Base-by-base conservation (phyloP, 2,888 invertebrate species). In the Chrysolina oricalcia region DNA sequence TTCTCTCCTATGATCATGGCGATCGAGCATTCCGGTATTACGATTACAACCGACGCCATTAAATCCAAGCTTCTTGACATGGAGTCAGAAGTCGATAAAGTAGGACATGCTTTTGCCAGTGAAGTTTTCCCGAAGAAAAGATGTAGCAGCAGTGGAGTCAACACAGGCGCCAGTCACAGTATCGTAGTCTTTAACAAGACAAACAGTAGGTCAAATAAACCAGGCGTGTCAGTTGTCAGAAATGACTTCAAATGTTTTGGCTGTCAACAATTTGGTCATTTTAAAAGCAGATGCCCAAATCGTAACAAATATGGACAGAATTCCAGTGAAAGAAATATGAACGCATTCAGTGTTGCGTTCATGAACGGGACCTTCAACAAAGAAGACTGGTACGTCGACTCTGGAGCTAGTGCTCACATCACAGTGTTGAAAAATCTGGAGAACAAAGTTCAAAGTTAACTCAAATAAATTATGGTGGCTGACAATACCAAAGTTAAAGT, bases 341-440 rank as follows among this genome's bases (percentile, higher is more conserved):
- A 72, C 64, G 72, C 72, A 15, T 76, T 73, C 15, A 73, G 53
- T 62, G 73, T 59, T 11, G 70, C 73, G 13, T 76, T 76, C 53
- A 23, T 72, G 21, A 66, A 23, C 43, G 78, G 74, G 1, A 23
- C 73, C 3, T 80, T 72, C 48, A 73, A 75, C 35, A 81, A 80
- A 59, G 27, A 50, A 5, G 82, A 83, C 46, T 85, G 79, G 76
- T 84, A 83, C 27, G 50, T 84, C 4, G 82, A 85, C 59, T 81
- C 80, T 3, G 85, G 83, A 9, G 83, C 84, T 11, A 84, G 80
- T 75, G 63, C 56, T 5, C 81, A 83, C 76, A 65, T 81, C 35
- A 81, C 81, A n/a, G 69, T 76, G 11, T 41, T 56, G 13, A 66
- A 66, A 65, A 72, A 75, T 50, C 71, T 75, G 67, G 17, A 75